Evolutionary conservation across 2,888 invertebrate genomes (phyloP).

Genomic region (Yponomeuta plumbellus): DNA sequence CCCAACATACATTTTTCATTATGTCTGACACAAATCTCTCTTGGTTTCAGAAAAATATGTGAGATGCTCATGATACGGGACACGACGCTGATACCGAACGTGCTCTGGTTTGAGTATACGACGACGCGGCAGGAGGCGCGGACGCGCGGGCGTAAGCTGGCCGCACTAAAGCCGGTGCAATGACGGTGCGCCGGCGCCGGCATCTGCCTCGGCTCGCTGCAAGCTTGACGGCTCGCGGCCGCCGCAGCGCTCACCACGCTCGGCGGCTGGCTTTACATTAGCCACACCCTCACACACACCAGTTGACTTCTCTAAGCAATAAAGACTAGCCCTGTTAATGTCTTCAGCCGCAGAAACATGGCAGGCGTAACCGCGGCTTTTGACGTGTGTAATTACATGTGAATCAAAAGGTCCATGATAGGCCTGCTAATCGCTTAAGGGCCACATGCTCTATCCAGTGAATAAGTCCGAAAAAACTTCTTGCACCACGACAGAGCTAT

Average conservation of each 20-base stretch:
- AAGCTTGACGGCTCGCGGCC: conserved; percentile 69
- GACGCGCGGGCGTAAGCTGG: conserved; percentile 86
- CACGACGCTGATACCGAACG: conserved; percentile 93
- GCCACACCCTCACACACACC: neutral
- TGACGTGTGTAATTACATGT: no score
- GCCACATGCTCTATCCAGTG: no score
- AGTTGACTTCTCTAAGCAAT: conserved; percentile 9
- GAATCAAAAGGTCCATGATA: no score
- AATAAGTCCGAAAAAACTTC: no score
- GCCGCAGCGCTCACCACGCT: conserved; percentile 54
- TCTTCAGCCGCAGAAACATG: no score
- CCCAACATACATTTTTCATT: no score
- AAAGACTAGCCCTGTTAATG: neutral
- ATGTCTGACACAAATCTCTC: neutral
- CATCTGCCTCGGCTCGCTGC: conserved; percentile 42
- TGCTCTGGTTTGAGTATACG: conserved; percentile 95
- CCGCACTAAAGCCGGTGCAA: conserved; percentile 86
- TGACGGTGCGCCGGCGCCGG: conserved; percentile 79
- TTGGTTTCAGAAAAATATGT: conserved; percentile 83
- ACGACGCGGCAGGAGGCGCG: conserved; percentile 89
- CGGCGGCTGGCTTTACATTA: conserved; percentile 42
- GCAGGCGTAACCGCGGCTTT: no score
- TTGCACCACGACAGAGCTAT: no score
- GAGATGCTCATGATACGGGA: conserved; percentile 92
- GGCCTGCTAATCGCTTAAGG: no score